phyloP scores from a whole-genome alignment of 2,113 vertebrate species.

The Monarcha castaneiventris region DNA sequence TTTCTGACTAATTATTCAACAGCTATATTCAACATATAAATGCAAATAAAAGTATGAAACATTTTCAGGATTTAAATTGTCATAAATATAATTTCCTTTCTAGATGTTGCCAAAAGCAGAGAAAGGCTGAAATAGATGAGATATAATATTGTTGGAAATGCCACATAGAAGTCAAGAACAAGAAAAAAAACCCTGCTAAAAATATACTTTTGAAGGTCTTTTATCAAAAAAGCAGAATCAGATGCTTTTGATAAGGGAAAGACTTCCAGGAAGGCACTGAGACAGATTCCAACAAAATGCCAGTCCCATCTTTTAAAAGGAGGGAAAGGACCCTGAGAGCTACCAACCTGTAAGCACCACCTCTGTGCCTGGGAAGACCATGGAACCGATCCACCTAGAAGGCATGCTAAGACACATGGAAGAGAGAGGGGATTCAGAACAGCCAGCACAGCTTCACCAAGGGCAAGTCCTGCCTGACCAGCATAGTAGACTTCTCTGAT shows the following conservation, averaged over 20 bases:
- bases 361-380: no score
- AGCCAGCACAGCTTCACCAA: fast-evolving
- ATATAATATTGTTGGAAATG: neutral
- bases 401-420: neutral
- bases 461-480: neutral
- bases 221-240: neutral
- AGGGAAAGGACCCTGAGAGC: neutral
- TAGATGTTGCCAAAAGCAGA: neutral
- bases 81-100: neutral
- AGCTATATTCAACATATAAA: neutral
- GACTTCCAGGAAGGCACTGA: neutral
- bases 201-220: neutral
- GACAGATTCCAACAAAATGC: neutral
- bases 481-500: fast-evolving
- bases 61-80: neutral
- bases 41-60: neutral
- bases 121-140: neutral
- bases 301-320: neutral
- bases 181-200: neutral
- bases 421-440: no score
- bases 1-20: neutral
- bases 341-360: neutral
- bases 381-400: neutral
- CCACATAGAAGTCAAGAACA: neutral
- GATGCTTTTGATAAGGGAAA: neutral